phyloP scores from a whole-genome alignment of 30 jellyfish, hydroid and myxozoan species.

The Turritopsis dohrnii region DNA sequence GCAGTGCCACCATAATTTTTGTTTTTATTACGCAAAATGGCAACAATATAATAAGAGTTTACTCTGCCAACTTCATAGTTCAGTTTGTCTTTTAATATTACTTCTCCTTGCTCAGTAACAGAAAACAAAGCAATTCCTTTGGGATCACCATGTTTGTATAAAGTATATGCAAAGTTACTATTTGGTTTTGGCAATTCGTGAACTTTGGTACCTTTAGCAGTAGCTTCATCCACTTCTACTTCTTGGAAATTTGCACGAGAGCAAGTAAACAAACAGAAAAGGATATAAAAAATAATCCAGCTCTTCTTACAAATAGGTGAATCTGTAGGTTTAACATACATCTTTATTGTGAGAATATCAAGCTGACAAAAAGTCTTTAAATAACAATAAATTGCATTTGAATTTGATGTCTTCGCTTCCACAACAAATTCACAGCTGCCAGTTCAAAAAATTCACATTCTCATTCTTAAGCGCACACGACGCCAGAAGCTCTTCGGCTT shows the following conservation, averaged over 20 bases:
- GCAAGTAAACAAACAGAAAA: not conserved
- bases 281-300: not conserved
- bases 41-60: slow-evolving; percentile 48
- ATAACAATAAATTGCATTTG: not conserved
- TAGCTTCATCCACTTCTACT: slow-evolving; percentile 28
- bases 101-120: slow-evolving; percentile 29
- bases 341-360: not conserved
- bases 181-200: slow-evolving; percentile 19
- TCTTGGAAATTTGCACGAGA: not conserved
- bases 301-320: not conserved
- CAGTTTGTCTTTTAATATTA: slow-evolving; percentile 37
- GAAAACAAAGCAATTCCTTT: slow-evolving; percentile 22
- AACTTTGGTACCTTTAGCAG: slow-evolving; percentile 23
- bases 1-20: slow-evolving; percentile 68
- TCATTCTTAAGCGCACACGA: not conserved
- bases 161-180: slow-evolving; percentile 8
- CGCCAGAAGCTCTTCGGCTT: not conserved
- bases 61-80: slow-evolving; percentile 51
- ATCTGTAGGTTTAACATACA: not conserved
- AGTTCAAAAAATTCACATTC: not conserved
- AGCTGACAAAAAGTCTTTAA: not conserved
- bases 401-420: not conserved
- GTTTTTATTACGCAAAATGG: slow-evolving; percentile 49
- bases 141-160: slow-evolving; percentile 33
- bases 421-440: not conserved